Percentiles rank a stretch among this genome's conserved stretches.
Conservation (phyloP, 2,797 vertebrate species). For the Bovichtus diacanthus region DNA sequence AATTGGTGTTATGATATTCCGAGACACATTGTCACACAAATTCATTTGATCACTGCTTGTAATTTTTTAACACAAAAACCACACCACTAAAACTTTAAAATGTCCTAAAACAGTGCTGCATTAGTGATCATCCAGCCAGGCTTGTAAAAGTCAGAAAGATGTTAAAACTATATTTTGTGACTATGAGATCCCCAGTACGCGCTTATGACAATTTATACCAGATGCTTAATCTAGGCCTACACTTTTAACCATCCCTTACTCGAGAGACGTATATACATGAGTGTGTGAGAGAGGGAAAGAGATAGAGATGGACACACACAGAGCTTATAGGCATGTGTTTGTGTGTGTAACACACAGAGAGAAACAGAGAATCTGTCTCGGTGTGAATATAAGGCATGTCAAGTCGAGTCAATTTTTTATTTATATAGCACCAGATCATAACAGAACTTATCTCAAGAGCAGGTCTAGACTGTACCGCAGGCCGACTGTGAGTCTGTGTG, state of each 20-base stretch:
- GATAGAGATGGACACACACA: not conserved
- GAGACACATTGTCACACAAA: not conserved
- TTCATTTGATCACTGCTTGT: slow-evolving; percentile 17
- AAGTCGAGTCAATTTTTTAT: no score
- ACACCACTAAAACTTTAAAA: slow-evolving; percentile 12
- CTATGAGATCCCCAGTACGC: not conserved
- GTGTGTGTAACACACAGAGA: not conserved
- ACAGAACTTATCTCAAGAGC: no score
- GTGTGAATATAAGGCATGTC: not conserved
- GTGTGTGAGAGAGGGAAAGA: not conserved
- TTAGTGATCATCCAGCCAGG: not conserved
- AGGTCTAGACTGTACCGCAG: no score
- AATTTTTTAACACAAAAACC: not conserved
- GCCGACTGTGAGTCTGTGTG: not conserved
- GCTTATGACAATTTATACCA: not conserved
- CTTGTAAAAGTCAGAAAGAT: not conserved
- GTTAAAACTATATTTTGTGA: not conserved
- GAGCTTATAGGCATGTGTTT: not conserved
- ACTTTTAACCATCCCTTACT: not conserved
- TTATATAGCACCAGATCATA: no score
- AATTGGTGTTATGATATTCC: not conserved
- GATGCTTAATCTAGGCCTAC: not conserved
- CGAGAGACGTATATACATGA: not conserved
- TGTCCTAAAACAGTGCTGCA: not conserved
- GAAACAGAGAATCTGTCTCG: not conserved